Conservation (phyloP, 2,888 invertebrate genomes). For the Steinernema carpocapsae region DNA sequence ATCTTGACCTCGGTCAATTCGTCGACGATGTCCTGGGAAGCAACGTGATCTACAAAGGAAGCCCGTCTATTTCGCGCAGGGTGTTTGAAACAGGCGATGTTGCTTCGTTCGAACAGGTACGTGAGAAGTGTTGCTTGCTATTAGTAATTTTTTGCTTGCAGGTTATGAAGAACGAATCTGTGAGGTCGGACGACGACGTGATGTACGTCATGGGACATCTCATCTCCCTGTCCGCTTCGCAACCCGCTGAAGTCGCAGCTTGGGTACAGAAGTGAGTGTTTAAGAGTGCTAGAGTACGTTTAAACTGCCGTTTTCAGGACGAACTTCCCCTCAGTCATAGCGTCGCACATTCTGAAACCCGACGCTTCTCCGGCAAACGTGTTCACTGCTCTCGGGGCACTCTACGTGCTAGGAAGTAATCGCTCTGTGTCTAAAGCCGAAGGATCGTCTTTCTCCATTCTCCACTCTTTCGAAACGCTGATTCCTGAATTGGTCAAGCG, state of each 20-base stretch:
- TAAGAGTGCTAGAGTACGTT: not conserved
- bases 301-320: not conserved
- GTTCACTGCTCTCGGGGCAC: not conserved
- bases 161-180: not conserved
- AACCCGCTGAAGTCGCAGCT: not conserved
- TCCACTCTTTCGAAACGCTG: slow-evolving; percentile 1
- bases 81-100: slow-evolving; percentile 1
- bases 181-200: not conserved
- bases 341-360: not conserved
- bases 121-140: not conserved
- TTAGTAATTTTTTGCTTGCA: not conserved
- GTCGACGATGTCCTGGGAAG: not conserved
- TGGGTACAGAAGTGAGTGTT: slow-evolving; percentile 6
- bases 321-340: not conserved
- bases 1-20: not conserved
- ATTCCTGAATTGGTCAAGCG: not conserved
- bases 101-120: not conserved
- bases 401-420: not conserved
- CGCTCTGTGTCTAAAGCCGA: not conserved
- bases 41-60: not conserved
- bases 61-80: not conserved
- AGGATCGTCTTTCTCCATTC: not conserved
- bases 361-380: not conserved
- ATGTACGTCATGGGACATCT: not conserved
- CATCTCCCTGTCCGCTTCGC: not conserved